Conservation (phyloP, 2,797 vertebrate species). For the Salarias fasciatus region DNA sequence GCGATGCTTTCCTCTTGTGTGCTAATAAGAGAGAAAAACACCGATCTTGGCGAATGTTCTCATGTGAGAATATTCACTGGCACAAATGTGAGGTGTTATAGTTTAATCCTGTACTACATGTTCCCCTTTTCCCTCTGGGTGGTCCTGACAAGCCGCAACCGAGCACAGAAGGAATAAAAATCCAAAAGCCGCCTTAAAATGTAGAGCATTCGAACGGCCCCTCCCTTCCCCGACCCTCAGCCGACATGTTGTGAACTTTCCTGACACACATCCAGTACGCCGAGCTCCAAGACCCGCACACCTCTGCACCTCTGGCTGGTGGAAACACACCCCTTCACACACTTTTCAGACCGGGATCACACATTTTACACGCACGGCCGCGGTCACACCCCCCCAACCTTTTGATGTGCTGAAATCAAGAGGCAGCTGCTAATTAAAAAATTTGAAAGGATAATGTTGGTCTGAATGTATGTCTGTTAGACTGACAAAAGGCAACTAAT, state of each 20-base stretch:
- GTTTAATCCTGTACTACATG: conserved; percentile 48
- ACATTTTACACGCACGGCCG: conserved; percentile 37
- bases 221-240: conserved; percentile 12
- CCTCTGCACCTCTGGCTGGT: conserved; percentile 53
- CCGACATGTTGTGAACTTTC: conserved; percentile 21
- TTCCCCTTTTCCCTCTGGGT: conserved; percentile 22
- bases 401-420: conserved; percentile 83
- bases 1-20: not conserved
- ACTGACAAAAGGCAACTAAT: conserved; percentile 81
- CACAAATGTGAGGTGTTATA: conserved; percentile 27
- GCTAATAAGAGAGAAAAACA: conserved; percentile 8
- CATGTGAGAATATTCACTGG: conserved; percentile 42
- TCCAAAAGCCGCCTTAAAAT: conserved; percentile 46
- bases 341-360: conserved; percentile 25
- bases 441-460: conserved; percentile 81
- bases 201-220: conserved; percentile 37
- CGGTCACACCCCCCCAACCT: conserved; percentile 28
- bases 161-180: conserved; percentile 45
- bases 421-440: conserved; percentile 84
- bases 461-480: conserved; percentile 78
- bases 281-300: conserved; percentile 44
- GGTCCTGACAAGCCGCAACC: conserved; percentile 38
- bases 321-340: conserved; percentile 43
- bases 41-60: conserved; percentile 36
- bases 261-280: conserved; percentile 41